phyloP scores from a whole-genome alignment of 53 echinoderm and acorn worm genomes.

The Antedon mediterranea region DNA sequence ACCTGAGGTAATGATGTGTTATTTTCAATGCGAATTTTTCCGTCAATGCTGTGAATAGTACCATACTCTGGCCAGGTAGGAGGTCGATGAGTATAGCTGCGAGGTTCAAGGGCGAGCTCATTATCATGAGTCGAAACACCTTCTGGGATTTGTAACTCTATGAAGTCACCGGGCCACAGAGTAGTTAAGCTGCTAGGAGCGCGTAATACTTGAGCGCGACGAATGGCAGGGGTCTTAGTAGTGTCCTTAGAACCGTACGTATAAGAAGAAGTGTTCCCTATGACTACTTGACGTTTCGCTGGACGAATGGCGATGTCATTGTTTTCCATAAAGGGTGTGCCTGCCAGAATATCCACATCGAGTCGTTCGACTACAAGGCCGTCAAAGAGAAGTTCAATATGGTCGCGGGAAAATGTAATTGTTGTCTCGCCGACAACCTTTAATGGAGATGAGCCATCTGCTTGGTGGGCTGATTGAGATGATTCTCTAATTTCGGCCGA shows the following conservation, averaged over 20 bases:
- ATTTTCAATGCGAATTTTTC: not conserved
- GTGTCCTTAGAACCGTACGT: not conserved
- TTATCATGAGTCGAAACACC: no score
- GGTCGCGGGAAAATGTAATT: not conserved
- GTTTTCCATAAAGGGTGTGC: not conserved
- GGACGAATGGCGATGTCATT: not conserved
- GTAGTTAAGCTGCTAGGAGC: not conserved
- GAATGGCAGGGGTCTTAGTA: not conserved
- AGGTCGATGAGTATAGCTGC: no score
- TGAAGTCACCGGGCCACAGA: no score
- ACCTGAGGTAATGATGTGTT: not conserved
- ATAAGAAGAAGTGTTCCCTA: not conserved
- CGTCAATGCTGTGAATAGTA: not conserved
- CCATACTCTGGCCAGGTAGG: no score
- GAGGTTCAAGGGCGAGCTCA: not conserved
- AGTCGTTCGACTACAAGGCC: not conserved
- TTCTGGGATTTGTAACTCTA: no score
- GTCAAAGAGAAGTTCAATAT: not conserved
- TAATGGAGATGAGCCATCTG: constrained; percentile 1
- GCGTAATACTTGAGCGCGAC: not conserved
- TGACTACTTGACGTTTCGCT: not conserved
- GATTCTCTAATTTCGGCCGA: not conserved
- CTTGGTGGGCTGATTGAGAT: constrained; percentile 3
- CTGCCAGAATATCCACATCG: not conserved
- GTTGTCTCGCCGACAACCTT: not conserved